These are phyloP conservation scores for Synanceia verrucosa DNA, from an alignment of 2,797 vertebrate genomes.

Conservation along the genomic window DNA sequence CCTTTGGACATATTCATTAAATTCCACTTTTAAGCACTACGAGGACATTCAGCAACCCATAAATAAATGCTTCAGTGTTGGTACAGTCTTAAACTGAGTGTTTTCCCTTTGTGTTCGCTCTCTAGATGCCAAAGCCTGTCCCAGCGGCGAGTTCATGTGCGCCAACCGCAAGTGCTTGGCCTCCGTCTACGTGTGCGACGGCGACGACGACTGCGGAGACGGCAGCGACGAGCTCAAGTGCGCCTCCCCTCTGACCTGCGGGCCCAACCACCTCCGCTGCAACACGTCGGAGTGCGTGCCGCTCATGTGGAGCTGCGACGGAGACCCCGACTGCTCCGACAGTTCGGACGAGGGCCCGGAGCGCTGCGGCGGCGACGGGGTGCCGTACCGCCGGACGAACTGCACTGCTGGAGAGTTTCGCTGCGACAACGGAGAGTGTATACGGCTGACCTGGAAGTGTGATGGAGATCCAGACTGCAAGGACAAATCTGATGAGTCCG, in stretches of 20 bases:
- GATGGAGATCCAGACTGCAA: slow-evolving; percentile 97
- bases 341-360: slow-evolving; percentile 89
- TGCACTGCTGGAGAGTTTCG: slow-evolving; percentile 89
- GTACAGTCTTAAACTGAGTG: not conserved
- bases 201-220: slow-evolving; percentile 92
- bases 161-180: slow-evolving; percentile 92
- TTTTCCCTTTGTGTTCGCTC: not conserved
- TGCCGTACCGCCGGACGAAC: slow-evolving; percentile 72
- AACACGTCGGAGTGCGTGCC: slow-evolving; percentile 92
- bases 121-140: slow-evolving; percentile 86
- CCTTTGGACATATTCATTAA: not conserved
- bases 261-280: slow-evolving; percentile 92
- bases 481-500: slow-evolving; percentile 95
- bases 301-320: slow-evolving; percentile 94
- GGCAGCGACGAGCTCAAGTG: slow-evolving; percentile 94
- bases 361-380: slow-evolving; percentile 82
- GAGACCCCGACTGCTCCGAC: slow-evolving; percentile 93
- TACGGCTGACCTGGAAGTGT: slow-evolving; percentile 94
- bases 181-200: slow-evolving; percentile 89
- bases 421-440: slow-evolving; percentile 92
- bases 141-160: slow-evolving; percentile 89
- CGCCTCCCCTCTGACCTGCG: slow-evolving; percentile 86
- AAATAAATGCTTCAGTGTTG: not conserved
- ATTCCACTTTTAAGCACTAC: not conserved
- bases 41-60: not conserved